Base-by-base conservation (phyloP, 37 sponge, comb jelly and placozoan species). In the Theonella swinhoei region DNA sequence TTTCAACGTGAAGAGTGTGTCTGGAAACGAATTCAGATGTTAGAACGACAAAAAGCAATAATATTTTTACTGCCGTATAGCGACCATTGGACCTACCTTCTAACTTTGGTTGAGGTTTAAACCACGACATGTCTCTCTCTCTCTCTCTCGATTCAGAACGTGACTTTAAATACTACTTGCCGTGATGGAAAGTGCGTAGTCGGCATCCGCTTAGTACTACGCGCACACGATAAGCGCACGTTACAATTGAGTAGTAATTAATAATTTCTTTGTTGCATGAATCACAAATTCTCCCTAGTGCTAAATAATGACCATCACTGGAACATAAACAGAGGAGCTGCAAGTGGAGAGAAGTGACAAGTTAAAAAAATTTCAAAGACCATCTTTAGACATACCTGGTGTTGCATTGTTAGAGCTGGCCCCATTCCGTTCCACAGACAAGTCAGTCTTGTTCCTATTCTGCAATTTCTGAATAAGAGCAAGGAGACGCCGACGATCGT, bases 1-100 rank as follows among this genome's bases (percentile, higher is more conserved):
- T 71, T 89, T 88, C 11, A 95, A 66, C 20, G 84, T 91, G 80
- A 95, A 95, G 59, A 95, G 87, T 14, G 95, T 95, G 26, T 95
- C 95, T 91, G 68, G 32, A 7, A 63, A 42, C 11, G 75, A n/a
- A n/a, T n/a, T n/a, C n/a, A n/a, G 19, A 37, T 0, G 26, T n/a
- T 4, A 82, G 42, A 28, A 24, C 31, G 40, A 14, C 1, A 38
- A 2, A 3, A 20, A 39, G 1, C 8, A 39, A 28, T 2, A 23
- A 0, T 20, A 11, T 31, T 35, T 23, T 40, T 30, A 42, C 26
- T 3, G n/a, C n/a, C 2, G 25, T 37, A 26, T 20, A 0, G 34
- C 5, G 14, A 24, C 19, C 19, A 61, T 3, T 11, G 36, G 25
- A n/a, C 78, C 38, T 36, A 79, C 79, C 79, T 33, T 75, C 47